Percentiles rank a stretch among this genome's conserved stretches.
phyloP scores from a whole-genome alignment of 2,797 vertebrate genomes.

The Glossophaga mutica region DNA sequence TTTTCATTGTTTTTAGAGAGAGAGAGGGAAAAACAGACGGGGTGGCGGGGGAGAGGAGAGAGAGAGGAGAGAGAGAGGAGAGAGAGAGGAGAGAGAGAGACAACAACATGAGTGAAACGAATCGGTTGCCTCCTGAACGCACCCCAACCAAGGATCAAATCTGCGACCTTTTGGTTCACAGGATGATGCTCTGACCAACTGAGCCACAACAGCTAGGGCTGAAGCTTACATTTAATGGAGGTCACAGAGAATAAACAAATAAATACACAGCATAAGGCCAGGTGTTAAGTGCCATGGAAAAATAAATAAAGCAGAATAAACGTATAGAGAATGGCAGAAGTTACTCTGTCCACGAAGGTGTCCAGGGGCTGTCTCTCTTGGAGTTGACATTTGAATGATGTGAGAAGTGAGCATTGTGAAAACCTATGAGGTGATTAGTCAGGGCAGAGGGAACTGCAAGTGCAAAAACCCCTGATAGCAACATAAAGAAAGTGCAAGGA shows the following conservation, averaged over 20 bases:
- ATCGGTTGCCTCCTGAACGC: not conserved
- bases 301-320: not conserved
- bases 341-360: not conserved
- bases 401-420: not conserved
- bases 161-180: not conserved
- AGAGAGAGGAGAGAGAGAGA: not conserved
- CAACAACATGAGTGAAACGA: not conserved
- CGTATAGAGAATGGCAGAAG: not conserved
- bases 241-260: not conserved
- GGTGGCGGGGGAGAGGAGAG: too few species aligned
- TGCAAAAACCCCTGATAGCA: not conserved
- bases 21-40: too few species aligned
- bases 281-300: not conserved
- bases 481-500: not conserved
- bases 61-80: too few species aligned
- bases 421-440: not conserved
- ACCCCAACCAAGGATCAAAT: not conserved
- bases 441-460: not conserved
- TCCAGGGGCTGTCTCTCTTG: not conserved
- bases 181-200: not conserved
- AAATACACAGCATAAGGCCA: not conserved
- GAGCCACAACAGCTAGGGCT: not conserved
- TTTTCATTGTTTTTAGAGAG: not conserved
- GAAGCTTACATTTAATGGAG: not conserved
- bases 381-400: not conserved